phyloP scores from a whole-genome alignment of 2,797 vertebrate genomes.

The Anguilla megastoma region DNA sequence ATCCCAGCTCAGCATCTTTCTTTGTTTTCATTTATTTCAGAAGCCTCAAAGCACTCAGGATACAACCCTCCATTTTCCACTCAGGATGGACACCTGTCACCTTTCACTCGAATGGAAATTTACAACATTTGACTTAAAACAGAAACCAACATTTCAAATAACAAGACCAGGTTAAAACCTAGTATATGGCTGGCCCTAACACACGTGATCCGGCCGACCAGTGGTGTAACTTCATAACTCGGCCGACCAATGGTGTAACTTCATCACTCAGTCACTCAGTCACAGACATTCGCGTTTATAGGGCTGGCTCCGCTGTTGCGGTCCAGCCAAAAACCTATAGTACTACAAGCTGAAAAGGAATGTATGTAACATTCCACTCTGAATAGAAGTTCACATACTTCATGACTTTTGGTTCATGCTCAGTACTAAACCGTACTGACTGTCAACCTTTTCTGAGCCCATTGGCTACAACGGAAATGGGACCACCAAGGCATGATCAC shows the following conservation, averaged over 20 bases:
- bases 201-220: no score
- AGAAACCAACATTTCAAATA: neutral
- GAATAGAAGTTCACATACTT: constrained; percentile 2
- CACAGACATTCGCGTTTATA: no score
- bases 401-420: constrained; percentile 6
- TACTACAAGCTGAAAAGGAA: neutral
- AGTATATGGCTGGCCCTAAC: no score
- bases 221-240: no score
- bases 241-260: no score
- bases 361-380: neutral
- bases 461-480: constrained; percentile 6
- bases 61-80: neutral
- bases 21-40: neutral
- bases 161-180: no score
- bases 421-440: neutral
- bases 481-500: constrained; percentile 17
- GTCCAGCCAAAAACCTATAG: neutral
- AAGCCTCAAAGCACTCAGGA: neutral
- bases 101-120: neutral
- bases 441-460: neutral
- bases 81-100: neutral
- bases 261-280: no score
- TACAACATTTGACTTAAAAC: neutral
- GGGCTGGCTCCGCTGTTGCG: no score
- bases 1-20: neutral